phyloP scores from a whole-genome alignment of 1,140 invertebrate genomes.

The Aphidius gifuensis region DNA sequence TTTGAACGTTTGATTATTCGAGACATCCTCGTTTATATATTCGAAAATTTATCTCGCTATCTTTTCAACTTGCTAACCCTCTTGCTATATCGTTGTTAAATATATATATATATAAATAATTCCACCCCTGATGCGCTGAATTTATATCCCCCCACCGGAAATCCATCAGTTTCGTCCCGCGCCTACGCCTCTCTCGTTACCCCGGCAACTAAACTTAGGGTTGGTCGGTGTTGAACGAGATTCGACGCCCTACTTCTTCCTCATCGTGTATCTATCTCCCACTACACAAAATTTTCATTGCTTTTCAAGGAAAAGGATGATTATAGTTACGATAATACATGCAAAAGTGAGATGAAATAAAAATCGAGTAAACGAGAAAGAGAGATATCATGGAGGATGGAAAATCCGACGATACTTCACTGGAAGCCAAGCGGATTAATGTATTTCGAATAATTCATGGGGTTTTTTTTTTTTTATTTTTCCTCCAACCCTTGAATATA shows the following conservation, averaged over 20 bases:
- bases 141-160: constrained; percentile 8
- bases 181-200: constrained; percentile 53
- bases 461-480: constrained; percentile 4
- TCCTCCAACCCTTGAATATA: too few relatives aligned
- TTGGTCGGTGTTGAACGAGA: constrained; percentile 49
- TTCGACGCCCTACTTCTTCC: constrained; percentile 43
- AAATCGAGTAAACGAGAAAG: background rate
- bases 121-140: constrained; percentile 12
- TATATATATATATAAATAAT: background rate
- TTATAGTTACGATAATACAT: constrained; percentile 16
- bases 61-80: background rate
- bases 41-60: background rate
- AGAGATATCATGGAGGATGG: constrained; percentile 10
- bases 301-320: background rate
- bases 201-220: constrained; percentile 53
- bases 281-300: background rate
- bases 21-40: constrained; percentile 22
- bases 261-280: constrained; percentile 19
- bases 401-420: constrained; percentile 17
- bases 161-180: constrained; percentile 25
- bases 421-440: constrained; percentile 42
- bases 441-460: constrained; percentile 43
- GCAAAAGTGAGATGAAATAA: constrained; percentile 1
- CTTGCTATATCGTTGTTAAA: background rate
- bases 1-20: constrained; percentile 39